Base-by-base conservation (phyloP, 2,888 invertebrate genomes). In the Lomographa bimaculata region DNA sequence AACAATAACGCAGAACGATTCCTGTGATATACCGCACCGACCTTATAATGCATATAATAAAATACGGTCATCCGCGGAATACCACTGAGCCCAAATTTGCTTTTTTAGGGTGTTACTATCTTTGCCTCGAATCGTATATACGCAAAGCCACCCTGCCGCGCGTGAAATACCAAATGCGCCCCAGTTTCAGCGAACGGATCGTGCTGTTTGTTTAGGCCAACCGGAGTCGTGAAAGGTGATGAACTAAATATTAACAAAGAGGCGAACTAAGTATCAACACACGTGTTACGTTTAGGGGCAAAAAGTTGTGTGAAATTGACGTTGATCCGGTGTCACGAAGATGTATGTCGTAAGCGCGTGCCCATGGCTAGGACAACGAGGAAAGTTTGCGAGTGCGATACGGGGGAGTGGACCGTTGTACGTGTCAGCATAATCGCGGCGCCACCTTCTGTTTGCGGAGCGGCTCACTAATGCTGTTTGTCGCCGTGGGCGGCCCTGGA, bases 81-180 rank as follows among this genome's bases (percentile, higher is more conserved):
- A 78, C 69, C 62, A 71, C 74, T 72, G 69, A 78, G 79, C 83
- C 81, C 77, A 73, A 82, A 81, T 84, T 87, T 84, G 81, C 79
- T 79, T 85, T 86, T 83, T 79, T 64, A 66, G 79, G 75, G 77
- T 72, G 77, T 78, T 79, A 81, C 77, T 82, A 84, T 83, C 82
- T 81, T 67, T 79, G 75, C 74, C 71, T 77, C 83, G 72, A 82
- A 82, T 84, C 78, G 73, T n/a, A n/a, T n/a, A n/a, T 77, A 77
- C 76, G 80, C 71, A 83, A 83, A 83, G 79, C 78, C 73, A 68
- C 66, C 71, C 75, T 70, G 72, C 73, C 83, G 80, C 83, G 82
- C 81, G 81, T 83, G 79, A 82, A 86, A 89, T 86, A 87, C 86
- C 82, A 89, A 89, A 78, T 83, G 79, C 81, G 90, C 75, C 89